Conservation (phyloP, 2,113 vertebrate genomes). For the Xerus inauris region DNA sequence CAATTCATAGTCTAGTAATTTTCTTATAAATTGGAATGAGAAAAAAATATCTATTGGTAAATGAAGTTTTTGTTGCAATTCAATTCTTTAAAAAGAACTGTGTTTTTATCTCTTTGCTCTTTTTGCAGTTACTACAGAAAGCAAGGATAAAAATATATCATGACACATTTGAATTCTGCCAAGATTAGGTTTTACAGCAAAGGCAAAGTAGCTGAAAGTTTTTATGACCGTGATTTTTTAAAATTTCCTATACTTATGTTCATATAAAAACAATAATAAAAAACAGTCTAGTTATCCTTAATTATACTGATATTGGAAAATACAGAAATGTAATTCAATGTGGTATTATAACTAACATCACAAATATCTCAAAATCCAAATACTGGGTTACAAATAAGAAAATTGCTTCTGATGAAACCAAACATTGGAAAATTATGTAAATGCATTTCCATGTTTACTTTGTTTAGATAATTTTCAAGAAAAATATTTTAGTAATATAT, state of each 20-base stretch:
- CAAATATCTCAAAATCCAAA: conserved; percentile 36
- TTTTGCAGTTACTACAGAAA: conserved; percentile 26
- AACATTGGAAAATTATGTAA: background rate
- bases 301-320: conserved; percentile 47
- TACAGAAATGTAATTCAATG: background rate
- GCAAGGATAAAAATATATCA: conserved; percentile 17
- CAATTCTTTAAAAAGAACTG: background rate
- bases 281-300: conserved; percentile 34
- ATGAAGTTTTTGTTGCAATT: conserved; percentile 49
- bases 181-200: conserved; percentile 46
- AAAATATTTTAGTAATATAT: background rate
- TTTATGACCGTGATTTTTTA: conserved; percentile 22
- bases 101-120: conserved; percentile 11
- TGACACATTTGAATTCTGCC: conserved; percentile 55
- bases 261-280: conserved; percentile 42
- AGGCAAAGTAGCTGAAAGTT: conserved; percentile 41
- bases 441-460: conserved; percentile 17
- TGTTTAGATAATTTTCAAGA: background rate
- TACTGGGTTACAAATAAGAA: conserved; percentile 10
- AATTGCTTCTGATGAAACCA: conserved; percentile 42
- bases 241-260: conserved; percentile 42
- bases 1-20: conserved; percentile 56
- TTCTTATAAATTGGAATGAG: conserved; percentile 43
- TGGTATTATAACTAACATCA: conserved; percentile 25
- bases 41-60: conserved; percentile 28